These are phyloP conservation scores for Sweltsa coloradensis DNA, from an alignment of 1,140 invertebrate genomes.

Conservation along the genomic window DNA sequence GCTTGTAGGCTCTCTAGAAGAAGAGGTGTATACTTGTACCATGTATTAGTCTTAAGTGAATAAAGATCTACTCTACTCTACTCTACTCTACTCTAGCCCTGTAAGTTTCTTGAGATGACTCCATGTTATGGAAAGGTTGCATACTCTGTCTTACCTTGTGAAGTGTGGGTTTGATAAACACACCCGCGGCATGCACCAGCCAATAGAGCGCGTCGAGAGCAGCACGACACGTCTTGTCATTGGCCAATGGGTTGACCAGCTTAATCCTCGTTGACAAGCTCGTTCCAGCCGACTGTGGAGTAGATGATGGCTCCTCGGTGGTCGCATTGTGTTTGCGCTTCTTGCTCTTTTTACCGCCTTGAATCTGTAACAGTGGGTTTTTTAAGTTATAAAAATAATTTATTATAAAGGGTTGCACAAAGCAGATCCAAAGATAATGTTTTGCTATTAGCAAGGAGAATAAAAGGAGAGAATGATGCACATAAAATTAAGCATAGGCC, in stretches of 20 bases:
- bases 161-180: not conserved
- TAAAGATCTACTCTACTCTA: too few relatives aligned
- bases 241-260: not conserved
- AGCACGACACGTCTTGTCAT: constrained; percentile 1
- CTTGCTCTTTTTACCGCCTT: not conserved
- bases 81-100: too few relatives aligned
- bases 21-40: too few relatives aligned
- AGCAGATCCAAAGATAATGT: too few relatives aligned
- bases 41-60: too few relatives aligned
- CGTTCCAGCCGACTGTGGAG: not conserved
- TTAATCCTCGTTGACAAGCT: not conserved
- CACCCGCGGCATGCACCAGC: not conserved
- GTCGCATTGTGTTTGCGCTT: too few relatives aligned
- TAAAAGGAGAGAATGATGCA: too few relatives aligned
- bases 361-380: not conserved
- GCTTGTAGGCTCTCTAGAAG: too few relatives aligned
- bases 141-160: constrained; percentile 3
- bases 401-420: too few relatives aligned
- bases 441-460: too few relatives aligned
- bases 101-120: not conserved
- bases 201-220: not conserved
- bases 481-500: too few relatives aligned
- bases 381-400: too few relatives aligned
- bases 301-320: not conserved
- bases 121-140: not conserved